Evolutionary conservation across 2,113 vertebrate species (phyloP).

Genomic region (Cromileptes altivelis): DNA sequence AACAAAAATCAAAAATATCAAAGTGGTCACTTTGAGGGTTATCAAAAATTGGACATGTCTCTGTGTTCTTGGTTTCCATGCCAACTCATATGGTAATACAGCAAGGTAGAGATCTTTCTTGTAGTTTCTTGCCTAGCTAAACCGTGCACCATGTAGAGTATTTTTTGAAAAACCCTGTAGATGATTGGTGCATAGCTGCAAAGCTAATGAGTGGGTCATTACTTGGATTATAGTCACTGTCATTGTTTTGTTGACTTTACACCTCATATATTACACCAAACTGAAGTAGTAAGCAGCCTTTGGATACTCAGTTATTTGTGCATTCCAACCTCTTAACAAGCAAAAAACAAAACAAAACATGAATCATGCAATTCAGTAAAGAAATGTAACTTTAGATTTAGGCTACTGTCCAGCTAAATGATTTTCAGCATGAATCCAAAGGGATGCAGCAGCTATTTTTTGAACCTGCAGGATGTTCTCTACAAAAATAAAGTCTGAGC

Average conservation of each 20-base stretch:
- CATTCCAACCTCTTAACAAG: not conserved
- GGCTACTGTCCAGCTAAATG: not conserved
- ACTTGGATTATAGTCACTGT: not conserved
- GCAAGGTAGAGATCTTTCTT: conserved; percentile 51
- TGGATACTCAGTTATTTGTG: not conserved
- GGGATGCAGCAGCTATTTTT: conserved; percentile 21
- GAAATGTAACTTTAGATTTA: not conserved
- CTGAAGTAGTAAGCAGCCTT: not conserved
- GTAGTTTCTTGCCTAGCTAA: conserved; percentile 26
- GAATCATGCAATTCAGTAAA: conserved; percentile 3
- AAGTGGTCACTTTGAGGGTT: not conserved
- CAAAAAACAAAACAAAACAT: not conserved
- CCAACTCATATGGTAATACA: conserved; percentile 55
- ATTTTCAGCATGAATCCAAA: conserved; percentile 32
- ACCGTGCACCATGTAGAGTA: conserved; percentile 2
- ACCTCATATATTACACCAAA: not conserved
- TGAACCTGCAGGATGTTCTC: conserved; percentile 26
- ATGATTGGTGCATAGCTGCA: not conserved
- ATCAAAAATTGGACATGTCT: not conserved
- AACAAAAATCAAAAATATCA: not conserved
- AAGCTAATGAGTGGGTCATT: conserved; percentile 3
- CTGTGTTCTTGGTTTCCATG: conserved; percentile 62
- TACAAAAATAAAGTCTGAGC: conserved; percentile 6
- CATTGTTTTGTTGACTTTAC: not conserved
- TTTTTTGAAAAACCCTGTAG: conserved; percentile 19